Base-by-base conservation (phyloP, 2,113 vertebrate genomes). In the Bungarus multicinctus region DNA sequence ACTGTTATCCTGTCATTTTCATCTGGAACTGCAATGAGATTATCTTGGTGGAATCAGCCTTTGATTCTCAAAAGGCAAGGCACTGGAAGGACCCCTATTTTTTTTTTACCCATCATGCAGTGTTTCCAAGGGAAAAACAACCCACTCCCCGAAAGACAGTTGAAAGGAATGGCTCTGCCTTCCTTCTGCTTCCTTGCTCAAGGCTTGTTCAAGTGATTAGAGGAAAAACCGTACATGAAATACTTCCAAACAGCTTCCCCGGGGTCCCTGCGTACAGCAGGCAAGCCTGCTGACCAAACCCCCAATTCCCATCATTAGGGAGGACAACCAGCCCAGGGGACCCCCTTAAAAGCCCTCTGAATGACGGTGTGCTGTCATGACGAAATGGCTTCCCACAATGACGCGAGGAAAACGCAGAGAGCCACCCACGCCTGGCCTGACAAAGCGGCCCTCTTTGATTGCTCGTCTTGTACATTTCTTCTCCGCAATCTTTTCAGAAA, bases 171-270 rank as follows among this genome's bases (percentile, higher is more conserved):
- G 93, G 94, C 86, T 93, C 58, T 92, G 94, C 87, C 95, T 96
- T 92, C 85, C 88, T 95, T 95, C 94, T 94, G 93, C 94, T 94
- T 95, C 95, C 95, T 92, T 95, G 95, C 93, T 95, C 93, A 95
- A 91, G 92, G 93, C 96, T 93, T 90, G 95, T 96, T 87, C 93
- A 53, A 94, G 92, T 89, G 95, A 96, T 96, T 94, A 96, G 92
- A 96, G 94, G 74, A 55, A 96, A 96, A 97, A 93, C 85, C 93
- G 90, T 23, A 95, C 90, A 94, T 90, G 85, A 95, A 96, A 96
- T 88, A 0, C 89, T 95, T 91, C 94, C 95, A 94, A 69, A 90
- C 93, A 57, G 94, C 90, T 95, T 92, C 95, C 95, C 64, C 30
- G 23, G 92, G 45, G 91, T 22, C 91, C 52, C 34, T 20, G 94